Conservation (phyloP, 2,888 invertebrate genomes). For the Lasioglossum calceatum region DNA sequence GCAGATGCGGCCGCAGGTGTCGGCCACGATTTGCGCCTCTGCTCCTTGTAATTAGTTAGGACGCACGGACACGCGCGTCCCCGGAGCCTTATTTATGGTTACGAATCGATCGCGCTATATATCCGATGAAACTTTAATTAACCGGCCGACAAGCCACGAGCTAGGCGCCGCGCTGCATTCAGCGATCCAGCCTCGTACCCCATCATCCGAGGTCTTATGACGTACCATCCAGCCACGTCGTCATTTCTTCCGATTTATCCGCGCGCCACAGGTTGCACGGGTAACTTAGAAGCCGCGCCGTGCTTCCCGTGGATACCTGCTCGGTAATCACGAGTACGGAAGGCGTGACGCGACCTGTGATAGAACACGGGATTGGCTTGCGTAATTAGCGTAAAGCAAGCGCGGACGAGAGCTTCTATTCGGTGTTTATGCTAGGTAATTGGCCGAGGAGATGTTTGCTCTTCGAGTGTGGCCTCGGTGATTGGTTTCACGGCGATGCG, state of each 20-base stretch:
- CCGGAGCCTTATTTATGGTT: slow-evolving; percentile 49
- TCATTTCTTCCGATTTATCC: slow-evolving; percentile 39
- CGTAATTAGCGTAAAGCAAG: slow-evolving; percentile 40
- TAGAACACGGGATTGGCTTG: slow-evolving; percentile 27
- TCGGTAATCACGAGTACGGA: background rate
- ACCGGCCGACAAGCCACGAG: slow-evolving; percentile 18
- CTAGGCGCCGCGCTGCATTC: background rate
- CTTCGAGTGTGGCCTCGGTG: slow-evolving; percentile 6
- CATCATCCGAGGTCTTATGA: slow-evolving; percentile 21
- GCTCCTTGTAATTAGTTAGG: slow-evolving; percentile 49
- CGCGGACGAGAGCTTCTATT: slow-evolving; percentile 13
- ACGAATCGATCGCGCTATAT: slow-evolving; percentile 57
- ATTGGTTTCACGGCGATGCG: background rate
- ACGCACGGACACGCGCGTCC: background rate
- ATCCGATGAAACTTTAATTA: slow-evolving; percentile 57
- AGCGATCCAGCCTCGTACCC: background rate
- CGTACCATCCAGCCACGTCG: slow-evolving; percentile 22
- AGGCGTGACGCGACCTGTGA: slow-evolving; percentile 1
- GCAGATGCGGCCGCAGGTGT: slow-evolving; percentile 54
- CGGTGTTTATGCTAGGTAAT: slow-evolving; percentile 18
- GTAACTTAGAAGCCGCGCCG: slow-evolving; percentile 47
- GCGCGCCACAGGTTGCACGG: slow-evolving; percentile 10
- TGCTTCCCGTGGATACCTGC: background rate
- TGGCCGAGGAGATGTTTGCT: background rate
- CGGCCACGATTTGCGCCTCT: slow-evolving; percentile 52